These are phyloP conservation scores for Elysia chlorotica DNA, from an alignment of 1,140 invertebrate genomes.

Conservation along the genomic window DNA sequence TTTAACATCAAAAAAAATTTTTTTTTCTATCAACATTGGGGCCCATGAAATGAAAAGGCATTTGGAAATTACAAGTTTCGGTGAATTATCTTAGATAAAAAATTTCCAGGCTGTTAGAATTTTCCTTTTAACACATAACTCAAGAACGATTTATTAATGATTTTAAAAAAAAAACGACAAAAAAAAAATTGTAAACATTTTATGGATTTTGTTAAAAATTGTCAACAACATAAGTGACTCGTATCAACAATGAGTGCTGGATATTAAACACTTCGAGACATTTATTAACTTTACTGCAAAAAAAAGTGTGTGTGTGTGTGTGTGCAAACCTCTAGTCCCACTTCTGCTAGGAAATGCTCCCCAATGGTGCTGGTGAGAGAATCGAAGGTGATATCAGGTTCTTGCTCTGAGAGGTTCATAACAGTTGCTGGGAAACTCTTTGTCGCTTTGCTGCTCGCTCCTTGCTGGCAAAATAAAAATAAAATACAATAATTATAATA, in stretches of 20 bases:
- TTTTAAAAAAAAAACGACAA: no score
- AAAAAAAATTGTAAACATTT: no score
- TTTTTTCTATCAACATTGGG: no score
- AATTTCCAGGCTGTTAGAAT: no score
- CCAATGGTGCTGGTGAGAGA: conserved; percentile 62
- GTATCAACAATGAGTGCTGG: not conserved
- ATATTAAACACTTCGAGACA: not conserved
- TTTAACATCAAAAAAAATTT: no score
- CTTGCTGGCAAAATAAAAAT: conserved; percentile 20
- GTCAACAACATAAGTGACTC: no score
- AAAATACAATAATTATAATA: conserved; percentile 19
- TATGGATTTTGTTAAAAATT: no score
- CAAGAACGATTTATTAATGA: no score
- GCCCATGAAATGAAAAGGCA: no score
- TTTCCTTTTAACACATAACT: no score
- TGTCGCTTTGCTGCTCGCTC: conserved; percentile 80
- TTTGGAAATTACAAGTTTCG: no score
- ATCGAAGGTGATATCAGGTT: conserved; percentile 72
- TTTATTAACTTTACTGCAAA: not conserved
- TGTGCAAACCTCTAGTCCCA: not conserved
- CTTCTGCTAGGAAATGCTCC: conserved; percentile 69
- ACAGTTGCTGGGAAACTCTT: conserved; percentile 76
- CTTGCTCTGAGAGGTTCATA: conserved; percentile 76
- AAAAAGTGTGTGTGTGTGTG: not conserved
- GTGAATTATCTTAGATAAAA: no score